Percentiles rank a stretch among this genome's conserved stretches.
phyloP scores from a whole-genome alignment of 2,888 invertebrate species.

The Clunio marinus region DNA sequence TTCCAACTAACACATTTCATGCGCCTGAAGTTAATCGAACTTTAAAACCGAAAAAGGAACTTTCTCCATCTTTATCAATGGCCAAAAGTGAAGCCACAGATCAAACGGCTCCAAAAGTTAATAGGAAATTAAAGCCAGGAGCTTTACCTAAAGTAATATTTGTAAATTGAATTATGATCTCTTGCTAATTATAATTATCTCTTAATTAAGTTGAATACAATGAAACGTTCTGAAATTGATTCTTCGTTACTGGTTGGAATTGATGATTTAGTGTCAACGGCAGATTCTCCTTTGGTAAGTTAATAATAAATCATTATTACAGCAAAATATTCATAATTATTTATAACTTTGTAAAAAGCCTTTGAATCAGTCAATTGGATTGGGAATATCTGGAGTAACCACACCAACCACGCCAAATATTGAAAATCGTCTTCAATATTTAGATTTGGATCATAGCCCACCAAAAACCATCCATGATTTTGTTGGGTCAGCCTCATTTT shows the following conservation, averaged over 20 bases:
- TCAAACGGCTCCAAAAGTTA: conserved; percentile 56
- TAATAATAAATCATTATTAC: background rate
- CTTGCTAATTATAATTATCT: too few species aligned
- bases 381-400: too few species aligned
- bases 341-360: too few species aligned
- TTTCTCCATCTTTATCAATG: too few species aligned
- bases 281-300: conserved; percentile 35
- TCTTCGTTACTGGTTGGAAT: conserved; percentile 42
- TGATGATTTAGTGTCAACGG: conserved; percentile 13
- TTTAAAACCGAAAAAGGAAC: conserved; percentile 61
- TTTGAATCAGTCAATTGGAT: too few species aligned
- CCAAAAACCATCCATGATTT: conserved; percentile 46
- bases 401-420: conserved; percentile 40
- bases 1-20: conserved; percentile 39
- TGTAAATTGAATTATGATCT: too few species aligned
- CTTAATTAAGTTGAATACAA: conserved; percentile 41
- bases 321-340: too few species aligned
- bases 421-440: conserved; percentile 63
- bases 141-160: conserved; percentile 51
- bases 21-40: conserved; percentile 73
- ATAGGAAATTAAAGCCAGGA: conserved; percentile 60
- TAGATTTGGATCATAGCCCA: conserved; percentile 67
- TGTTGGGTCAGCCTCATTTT: conserved; percentile 50
- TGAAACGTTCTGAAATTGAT: conserved; percentile 47
- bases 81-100: conserved; percentile 41